Base-by-base conservation (phyloP, 2,113 vertebrate species). In the Ctenomys sociabilis region DNA sequence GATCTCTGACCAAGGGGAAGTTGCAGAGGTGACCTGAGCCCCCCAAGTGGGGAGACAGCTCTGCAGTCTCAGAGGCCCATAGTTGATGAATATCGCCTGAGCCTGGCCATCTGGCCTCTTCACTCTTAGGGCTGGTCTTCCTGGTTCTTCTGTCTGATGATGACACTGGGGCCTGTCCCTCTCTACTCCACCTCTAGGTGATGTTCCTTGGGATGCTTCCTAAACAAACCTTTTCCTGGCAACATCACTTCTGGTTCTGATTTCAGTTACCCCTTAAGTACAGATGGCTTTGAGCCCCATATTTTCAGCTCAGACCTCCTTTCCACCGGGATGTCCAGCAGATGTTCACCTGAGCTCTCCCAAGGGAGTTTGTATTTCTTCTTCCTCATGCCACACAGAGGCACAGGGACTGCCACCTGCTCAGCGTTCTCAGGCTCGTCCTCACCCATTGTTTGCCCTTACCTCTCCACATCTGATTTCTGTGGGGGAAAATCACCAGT, bases 391-490 rank as follows among this genome's bases (percentile, higher is more conserved):
- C 35, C 0, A 64, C 35, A 45, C 89, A 43, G 17, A 57, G 26
- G 45, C 43, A 52, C 49, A 24, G 5, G 7, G 1, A 14, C 37
- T 13, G 0, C 52, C 43, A 24, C 4, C 8, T 11, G 1, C 3
- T 66, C n/a, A 21, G 45, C 35, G n/a, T 10, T 54, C 35, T 63
- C 88, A 37, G 45, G 10, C 30, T 73, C 13, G 1, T 35, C 45
- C 64, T 95, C 3, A 35, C 73, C 24, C 61, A 22, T 12, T 37
- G 26, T 11, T 24, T 8, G 14, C 0, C 61, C 21, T 77, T 40
- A 32, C 45, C 49, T 85, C 52, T 32, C n/a, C 57, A 26, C 14
- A n/a, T 28, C 35, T 75, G 3, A 28, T 81, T 85, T 93, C 82
- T 93, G n/a, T 68, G 49, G 30, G 30, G 40, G 52, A 37, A 77